Base-by-base conservation (phyloP, 2,797 vertebrate genomes). In the Melanotaenia parkinsoni region DNA sequence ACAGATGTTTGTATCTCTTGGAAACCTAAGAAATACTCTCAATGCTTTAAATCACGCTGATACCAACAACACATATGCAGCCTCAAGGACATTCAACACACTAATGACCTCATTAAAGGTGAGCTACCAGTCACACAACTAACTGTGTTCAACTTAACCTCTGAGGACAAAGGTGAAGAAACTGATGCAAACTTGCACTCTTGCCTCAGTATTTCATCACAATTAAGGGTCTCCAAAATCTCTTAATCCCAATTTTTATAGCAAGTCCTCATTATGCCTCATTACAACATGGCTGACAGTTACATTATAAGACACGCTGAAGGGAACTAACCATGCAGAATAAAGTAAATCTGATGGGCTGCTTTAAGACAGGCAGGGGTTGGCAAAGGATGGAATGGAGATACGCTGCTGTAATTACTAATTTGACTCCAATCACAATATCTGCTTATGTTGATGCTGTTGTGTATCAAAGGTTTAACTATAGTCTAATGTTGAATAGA, bases 181-280 rank as follows among this genome's bases (percentile, higher is more conserved):
- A 80, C 66, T 58, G 61, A 85, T 85, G 87, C 74, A 90, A 83
- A 76, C 72, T 64, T 54, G 70, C 66, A 63, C 56, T 77, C 14
- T 58, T 30, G 30, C 68, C 76, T 57, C 45, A 70, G 43, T 79
- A 68, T 74, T 30, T 81, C 51, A 26, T 70, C 72, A 72, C 51
- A 85, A 79, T 88, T 79, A 83, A 87, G 76, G 58, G 54, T 59
- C 70, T 16, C 22, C 58, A 3, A 60, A 67, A 88, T 80, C 81
- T 74, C 9, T 45, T 86, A 84, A 88, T 86, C 86, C 79, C 76
- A 72, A 72, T 11, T 71, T 81, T 77, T 66, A 38, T 74, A 67
- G 77, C 45, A 82, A 82, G 82, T 59, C 79, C 85, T 89, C 79
- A 89, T 93, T 91, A 90, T 72, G 75, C 6, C 73, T 79, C 72